Percentiles rank a stretch among this genome's conserved stretches.
Conservation (phyloP, 2,113 vertebrate genomes). For the Pholis gunnellus region DNA sequence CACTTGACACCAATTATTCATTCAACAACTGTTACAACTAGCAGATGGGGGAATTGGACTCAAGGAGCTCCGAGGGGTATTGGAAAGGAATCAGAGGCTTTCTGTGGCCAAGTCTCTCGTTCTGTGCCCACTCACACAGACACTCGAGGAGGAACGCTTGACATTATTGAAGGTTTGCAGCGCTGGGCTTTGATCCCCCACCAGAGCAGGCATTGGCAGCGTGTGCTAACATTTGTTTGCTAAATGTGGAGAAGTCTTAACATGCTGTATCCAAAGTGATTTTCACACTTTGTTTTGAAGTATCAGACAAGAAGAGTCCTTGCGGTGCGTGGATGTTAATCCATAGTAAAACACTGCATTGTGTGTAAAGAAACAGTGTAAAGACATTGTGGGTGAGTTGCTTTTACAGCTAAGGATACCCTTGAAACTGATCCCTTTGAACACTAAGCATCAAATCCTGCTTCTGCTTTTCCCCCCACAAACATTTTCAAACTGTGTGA, state of each 20-base stretch:
- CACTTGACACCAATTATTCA: conserved; percentile 64
- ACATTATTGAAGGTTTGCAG: conserved; percentile 56
- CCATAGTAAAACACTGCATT: conserved; percentile 8
- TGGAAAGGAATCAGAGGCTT: conserved; percentile 66
- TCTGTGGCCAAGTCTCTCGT: conserved; percentile 46
- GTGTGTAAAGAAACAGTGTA: background rate
- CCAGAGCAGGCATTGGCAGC: conserved; percentile 28
- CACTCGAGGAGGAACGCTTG: conserved; percentile 37
- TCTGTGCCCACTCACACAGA: conserved; percentile 28
- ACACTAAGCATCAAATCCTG: background rate
- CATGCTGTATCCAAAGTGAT: conserved; percentile 18
- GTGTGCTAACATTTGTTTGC: conserved; percentile 34
- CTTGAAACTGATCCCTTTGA: conserved; percentile 6
- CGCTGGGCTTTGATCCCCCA: conserved; percentile 33
- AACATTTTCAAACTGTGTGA: conserved; percentile 36
- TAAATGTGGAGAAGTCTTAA: conserved; percentile 15
- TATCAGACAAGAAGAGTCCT: background rate
- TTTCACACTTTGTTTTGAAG: conserved; percentile 20
- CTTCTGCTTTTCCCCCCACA: background rate
- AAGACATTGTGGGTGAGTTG: background rate
- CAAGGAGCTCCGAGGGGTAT: conserved; percentile 43
- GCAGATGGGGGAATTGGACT: conserved; percentile 61
- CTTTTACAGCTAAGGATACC: conserved; percentile 2
- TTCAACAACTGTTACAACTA: conserved; percentile 59
- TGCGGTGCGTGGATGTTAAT: background rate